phyloP scores from a whole-genome alignment of 2,888 invertebrate genomes.

The Lysandra bellargus region DNA sequence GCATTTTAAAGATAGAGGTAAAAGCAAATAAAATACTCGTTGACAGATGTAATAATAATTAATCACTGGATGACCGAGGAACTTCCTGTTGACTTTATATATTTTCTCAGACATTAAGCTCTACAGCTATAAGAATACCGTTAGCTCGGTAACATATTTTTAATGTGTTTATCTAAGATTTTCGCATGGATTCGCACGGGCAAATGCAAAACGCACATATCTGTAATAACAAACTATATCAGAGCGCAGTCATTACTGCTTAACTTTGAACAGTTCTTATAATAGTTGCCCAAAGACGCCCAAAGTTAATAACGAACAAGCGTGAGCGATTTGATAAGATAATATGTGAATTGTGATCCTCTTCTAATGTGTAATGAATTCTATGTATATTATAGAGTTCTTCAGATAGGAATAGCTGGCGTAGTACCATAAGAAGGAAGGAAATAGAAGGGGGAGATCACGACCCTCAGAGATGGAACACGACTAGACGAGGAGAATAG shows the following conservation, averaged over 20 bases:
- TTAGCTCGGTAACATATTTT: conserved; percentile 21
- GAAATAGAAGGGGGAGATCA: too few relatives aligned
- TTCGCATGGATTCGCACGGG: background rate
- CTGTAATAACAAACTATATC: background rate
- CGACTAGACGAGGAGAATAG: too few relatives aligned
- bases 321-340: too few relatives aligned
- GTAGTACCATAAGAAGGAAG: too few relatives aligned
- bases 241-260: background rate
- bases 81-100: background rate
- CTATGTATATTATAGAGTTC: too few relatives aligned
- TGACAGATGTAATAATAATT: conserved; percentile 16
- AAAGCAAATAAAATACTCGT: conserved; percentile 10
- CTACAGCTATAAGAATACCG: background rate
- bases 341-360: background rate
- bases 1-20: background rate
- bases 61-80: background rate
- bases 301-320: too few relatives aligned
- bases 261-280: background rate
- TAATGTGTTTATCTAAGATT: conserved; percentile 20
- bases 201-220: background rate
- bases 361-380: too few relatives aligned
- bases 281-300: too few relatives aligned
- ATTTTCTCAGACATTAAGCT: conserved; percentile 13
- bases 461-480: too few relatives aligned
- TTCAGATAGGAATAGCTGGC: too few relatives aligned